Evolutionary conservation across 2,797 vertebrate species (phyloP).

Genomic region (Cynopterus sphinx): DNA sequence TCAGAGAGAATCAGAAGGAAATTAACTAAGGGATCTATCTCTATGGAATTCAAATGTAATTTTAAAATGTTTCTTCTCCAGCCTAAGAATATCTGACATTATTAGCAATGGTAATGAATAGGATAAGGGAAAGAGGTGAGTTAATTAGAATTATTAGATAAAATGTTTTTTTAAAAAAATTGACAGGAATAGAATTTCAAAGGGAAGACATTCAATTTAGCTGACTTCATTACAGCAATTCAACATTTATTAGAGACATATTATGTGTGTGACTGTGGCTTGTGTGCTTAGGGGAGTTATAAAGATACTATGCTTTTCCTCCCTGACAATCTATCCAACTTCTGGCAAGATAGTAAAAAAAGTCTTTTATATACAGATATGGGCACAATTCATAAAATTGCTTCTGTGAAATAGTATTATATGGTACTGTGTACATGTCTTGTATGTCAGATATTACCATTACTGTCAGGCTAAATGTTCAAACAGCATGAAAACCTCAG

Average conservation of each 20-base stretch:
- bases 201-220: conserved; percentile 38
- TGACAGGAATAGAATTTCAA: conserved; percentile 53
- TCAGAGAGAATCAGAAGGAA: conserved; percentile 66
- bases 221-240: conserved; percentile 32
- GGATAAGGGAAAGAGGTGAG: conserved; percentile 17
- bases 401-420: not conserved
- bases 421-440: not conserved
- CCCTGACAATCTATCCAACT: not conserved
- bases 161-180: conserved; percentile 53
- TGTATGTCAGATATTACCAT: not conserved
- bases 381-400: not conserved
- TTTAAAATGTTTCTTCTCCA: conserved; percentile 52
- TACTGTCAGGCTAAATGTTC: not conserved
- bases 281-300: not conserved
- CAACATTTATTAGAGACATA: conserved; percentile 21
- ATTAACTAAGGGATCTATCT: conserved; percentile 69
- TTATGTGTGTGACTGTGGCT: not conserved
- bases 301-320: not conserved
- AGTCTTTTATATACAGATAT: not conserved
- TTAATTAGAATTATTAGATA: conserved; percentile 53
- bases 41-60: conserved; percentile 52
- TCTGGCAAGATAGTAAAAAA: not conserved
- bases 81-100: conserved; percentile 50
- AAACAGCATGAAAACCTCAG: not conserved
- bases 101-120: conserved; percentile 40